Conservation (phyloP, 2,797 vertebrate genomes). For the Epinephelus awoara region DNA sequence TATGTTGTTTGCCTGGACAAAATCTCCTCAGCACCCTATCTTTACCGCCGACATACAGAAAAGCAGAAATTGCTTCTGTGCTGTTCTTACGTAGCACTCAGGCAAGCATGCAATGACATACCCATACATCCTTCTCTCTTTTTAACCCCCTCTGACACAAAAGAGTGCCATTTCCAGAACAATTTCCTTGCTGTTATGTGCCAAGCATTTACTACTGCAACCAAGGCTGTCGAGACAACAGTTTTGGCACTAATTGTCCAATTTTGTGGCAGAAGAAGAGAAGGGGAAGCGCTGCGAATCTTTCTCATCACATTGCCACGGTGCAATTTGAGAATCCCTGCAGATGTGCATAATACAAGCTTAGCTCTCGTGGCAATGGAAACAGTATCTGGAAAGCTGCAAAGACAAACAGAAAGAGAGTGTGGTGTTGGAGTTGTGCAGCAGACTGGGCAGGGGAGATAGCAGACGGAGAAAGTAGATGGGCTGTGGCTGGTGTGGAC, state of each 20-base stretch:
- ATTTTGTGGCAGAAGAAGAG: constrained; percentile 47
- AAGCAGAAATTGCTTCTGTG: constrained; percentile 30
- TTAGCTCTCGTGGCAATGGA: constrained; percentile 47
- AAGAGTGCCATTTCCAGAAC: constrained; percentile 46
- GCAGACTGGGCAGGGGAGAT: constrained; percentile 28
- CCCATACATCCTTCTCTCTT: constrained; percentile 29
- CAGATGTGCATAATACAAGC: constrained; percentile 64
- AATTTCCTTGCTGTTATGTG: constrained; percentile 44
- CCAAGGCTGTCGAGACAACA: constrained; percentile 27
- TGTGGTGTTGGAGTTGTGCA: constrained; percentile 25
- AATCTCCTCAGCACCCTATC: constrained; percentile 37
- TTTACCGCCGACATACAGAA: constrained; percentile 35
- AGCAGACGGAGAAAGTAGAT: constrained; percentile 22
- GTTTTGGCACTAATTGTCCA: constrained; percentile 54
- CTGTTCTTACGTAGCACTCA: constrained; percentile 30
- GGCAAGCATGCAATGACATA: constrained; percentile 39
- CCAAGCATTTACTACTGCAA: constrained; percentile 44
- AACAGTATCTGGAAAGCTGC: constrained; percentile 54
- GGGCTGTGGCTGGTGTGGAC: constrained; percentile 2
- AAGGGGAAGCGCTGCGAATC: constrained; percentile 29
- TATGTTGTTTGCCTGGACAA: constrained; percentile 34
- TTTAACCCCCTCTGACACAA: constrained; percentile 44
- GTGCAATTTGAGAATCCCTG: constrained; percentile 69
- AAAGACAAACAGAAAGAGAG: constrained; percentile 46
- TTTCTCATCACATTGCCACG: constrained; percentile 37